Percentiles rank a stretch among this genome's conserved stretches.
Evolutionary conservation across 2,113 vertebrate genomes (phyloP).

Genomic region (Pangasianodon gigas): DNA sequence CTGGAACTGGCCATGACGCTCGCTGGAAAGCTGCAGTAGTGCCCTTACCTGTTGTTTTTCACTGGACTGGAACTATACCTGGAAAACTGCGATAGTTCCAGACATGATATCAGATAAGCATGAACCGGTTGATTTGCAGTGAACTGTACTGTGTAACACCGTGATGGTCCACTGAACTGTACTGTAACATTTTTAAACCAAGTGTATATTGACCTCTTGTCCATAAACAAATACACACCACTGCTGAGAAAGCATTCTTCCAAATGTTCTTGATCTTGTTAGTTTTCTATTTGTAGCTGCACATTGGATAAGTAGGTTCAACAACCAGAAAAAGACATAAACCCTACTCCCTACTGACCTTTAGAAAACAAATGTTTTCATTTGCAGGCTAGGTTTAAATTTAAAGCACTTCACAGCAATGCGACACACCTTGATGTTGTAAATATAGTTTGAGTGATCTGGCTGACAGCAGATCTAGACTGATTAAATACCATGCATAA

Average conservation of each 20-base stretch:
- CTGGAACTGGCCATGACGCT: constrained; percentile 1
- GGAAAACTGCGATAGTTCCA: neutral
- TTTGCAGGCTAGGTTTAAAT: neutral
- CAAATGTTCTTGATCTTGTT: neutral
- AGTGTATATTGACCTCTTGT: neutral
- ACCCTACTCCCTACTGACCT: neutral
- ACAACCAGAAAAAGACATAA: neutral
- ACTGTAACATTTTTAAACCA: constrained; percentile 26
- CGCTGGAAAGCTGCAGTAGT: neutral
- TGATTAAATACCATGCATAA: neutral
- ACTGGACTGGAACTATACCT: neutral
- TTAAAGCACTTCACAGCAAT: neutral
- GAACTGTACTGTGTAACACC: neutral
- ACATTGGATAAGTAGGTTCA: neutral
- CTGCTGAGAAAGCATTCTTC: neutral
- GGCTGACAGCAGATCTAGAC: neutral
- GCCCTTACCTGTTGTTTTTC: neutral
- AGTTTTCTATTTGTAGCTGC: neutral
- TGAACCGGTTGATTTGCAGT: neutral
- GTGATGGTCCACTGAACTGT: neutral
- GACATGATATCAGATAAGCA: neutral
- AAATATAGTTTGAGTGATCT: neutral
- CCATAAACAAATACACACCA: neutral
- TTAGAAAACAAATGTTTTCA: neutral
- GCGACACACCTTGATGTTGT: neutral